Percentiles rank a stretch among this genome's conserved stretches.
These are phyloP conservation scores for Heterotilapia buettikoferi DNA, from an alignment of 2,113 vertebrate genomes.

Conservation along the genomic window DNA sequence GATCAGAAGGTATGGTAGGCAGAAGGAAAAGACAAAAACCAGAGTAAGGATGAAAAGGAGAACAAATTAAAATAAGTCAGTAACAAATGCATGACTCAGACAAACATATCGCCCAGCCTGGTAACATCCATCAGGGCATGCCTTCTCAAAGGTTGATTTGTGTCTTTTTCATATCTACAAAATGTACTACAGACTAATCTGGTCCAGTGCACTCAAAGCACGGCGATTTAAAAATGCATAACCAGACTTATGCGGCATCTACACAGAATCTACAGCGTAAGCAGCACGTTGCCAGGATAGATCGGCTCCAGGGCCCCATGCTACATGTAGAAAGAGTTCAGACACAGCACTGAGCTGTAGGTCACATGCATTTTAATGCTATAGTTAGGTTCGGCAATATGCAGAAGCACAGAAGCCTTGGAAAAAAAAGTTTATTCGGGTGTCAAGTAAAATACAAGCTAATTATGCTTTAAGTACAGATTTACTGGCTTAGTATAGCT, in stretches of 20 bases:
- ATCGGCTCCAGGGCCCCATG: neutral
- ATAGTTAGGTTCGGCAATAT: neutral
- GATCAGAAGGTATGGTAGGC: neutral
- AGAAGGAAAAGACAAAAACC: neutral
- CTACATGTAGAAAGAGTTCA: neutral
- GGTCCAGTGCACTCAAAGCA: neutral
- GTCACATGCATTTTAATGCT: neutral
- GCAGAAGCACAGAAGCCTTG: neutral
- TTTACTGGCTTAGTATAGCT: neutral
- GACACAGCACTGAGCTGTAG: neutral
- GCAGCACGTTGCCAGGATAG: neutral
- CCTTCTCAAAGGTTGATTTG: neutral
- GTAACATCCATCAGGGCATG: neutral
- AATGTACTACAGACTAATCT: no score
- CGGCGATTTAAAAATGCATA: conserved; percentile 27
- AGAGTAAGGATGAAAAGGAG: neutral
- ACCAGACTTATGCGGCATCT: neutral
- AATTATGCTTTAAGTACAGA: neutral
- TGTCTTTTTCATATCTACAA: no score
- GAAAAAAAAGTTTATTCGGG: neutral
- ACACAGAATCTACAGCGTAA: neutral
- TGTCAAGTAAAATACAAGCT: neutral
- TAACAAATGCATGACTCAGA: conserved; percentile 3
- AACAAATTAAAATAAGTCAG: neutral
- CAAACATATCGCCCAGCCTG: neutral